phyloP scores from a whole-genome alignment of 2,113 vertebrate genomes.

The Glaucidium brasilianum region DNA sequence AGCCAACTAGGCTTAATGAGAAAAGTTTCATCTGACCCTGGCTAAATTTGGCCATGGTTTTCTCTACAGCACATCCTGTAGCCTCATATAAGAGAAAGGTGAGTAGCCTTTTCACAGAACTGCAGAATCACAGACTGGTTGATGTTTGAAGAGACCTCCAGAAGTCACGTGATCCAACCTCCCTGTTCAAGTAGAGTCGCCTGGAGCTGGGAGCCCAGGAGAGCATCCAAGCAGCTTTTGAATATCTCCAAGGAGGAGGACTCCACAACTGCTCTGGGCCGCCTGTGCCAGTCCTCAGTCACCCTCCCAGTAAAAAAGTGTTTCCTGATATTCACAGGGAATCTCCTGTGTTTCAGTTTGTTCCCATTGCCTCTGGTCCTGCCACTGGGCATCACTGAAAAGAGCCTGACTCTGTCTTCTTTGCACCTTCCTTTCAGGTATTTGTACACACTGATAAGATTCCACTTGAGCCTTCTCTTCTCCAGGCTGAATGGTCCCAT shows the following conservation, averaged over 20 bases:
- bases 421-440: not conserved
- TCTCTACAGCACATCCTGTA: not conserved
- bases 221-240: not conserved
- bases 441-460: not conserved
- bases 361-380: not conserved
- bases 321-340: not conserved
- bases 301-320: not conserved
- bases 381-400: not conserved
- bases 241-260: not conserved
- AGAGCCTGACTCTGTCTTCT: not conserved
- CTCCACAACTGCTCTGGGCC: not conserved
- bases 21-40: not conserved
- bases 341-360: not conserved
- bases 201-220: fast-evolving
- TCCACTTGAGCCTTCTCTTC: not conserved
- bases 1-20: not conserved
- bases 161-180: not conserved
- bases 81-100: not conserved
- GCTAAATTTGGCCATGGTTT: not conserved
- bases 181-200: fast-evolving
- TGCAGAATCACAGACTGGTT: not conserved
- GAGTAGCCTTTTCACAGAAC: not conserved
- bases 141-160: not conserved
- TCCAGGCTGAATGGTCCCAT: not conserved
- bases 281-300: not conserved